These are phyloP conservation scores for Ennomos erosarius DNA, from an alignment of 2,888 invertebrate genomes.

Conservation along the genomic window DNA sequence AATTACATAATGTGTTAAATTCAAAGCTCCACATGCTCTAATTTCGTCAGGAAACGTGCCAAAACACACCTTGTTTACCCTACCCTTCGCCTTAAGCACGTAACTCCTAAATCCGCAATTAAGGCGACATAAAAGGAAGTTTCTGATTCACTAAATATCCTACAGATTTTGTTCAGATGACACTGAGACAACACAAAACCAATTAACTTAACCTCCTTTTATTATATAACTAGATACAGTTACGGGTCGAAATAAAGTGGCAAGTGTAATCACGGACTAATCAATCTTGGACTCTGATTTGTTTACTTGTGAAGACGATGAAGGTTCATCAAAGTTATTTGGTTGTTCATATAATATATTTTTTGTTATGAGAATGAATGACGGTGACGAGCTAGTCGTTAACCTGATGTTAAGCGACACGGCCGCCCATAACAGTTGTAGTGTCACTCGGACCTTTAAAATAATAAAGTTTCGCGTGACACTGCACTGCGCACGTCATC, in stretches of 20 bases:
- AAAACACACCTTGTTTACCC: too few species aligned
- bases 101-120: slow-evolving; percentile 28
- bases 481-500: too few species aligned
- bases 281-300: slow-evolving; percentile 9
- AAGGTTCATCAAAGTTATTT: slow-evolving; percentile 21
- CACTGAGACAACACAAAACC: slow-evolving; percentile 40
- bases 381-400: too few species aligned
- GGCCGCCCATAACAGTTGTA: too few species aligned
- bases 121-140: slow-evolving; percentile 22
- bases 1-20: too few species aligned
- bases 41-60: too few species aligned
- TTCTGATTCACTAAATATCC: slow-evolving; percentile 27
- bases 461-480: too few species aligned
- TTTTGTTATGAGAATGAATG: too few species aligned
- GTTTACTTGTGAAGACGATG: slow-evolving; percentile 2
- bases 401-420: too few species aligned
- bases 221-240: slow-evolving; percentile 2
- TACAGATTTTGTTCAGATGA: slow-evolving; percentile 34
- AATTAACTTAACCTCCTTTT: slow-evolving; percentile 25
- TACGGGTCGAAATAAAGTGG: slow-evolving; percentile 13
- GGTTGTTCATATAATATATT: slow-evolving; percentile 39
- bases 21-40: too few species aligned
- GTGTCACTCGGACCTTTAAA: too few species aligned
- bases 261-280: background rate
- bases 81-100: slow-evolving; percentile 25